Base-by-base conservation (phyloP, 2,888 invertebrate genomes). In the Artemia sinica region DNA sequence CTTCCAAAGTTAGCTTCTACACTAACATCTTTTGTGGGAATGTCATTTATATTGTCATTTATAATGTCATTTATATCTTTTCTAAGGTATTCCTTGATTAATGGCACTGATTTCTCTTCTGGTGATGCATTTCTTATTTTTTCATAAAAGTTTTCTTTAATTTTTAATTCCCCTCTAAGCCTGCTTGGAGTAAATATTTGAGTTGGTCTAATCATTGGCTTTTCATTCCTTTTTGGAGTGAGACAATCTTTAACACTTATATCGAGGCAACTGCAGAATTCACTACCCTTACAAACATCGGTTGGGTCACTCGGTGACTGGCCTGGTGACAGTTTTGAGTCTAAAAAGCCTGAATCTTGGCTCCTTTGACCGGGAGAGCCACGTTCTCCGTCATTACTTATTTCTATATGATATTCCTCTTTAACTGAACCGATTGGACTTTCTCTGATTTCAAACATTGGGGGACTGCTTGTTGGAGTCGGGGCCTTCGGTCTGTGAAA, bases 301-400 rank as follows among this genome's bases (percentile, higher is more conserved):
- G 67, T 13, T 14, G 68, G 65, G n/a, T 65, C 41, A 66, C 28
- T 66, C 52, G 49, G 66, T 18, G 48, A 48, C 13, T 14, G 14
- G n/a, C n/a, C 51, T n/a, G 50, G 66, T n/a, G 71, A 71, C 68
- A 74, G 73, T 68, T 87, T 88, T 0, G 87, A 86, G 75, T 88
- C 88, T 0, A 88, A 88, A 77, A 88, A 88, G 1, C 88, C 88
- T 0, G 88, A 88, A 77, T 88, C 88, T 77, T 87, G 86, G 75
- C 87, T 87, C 71, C 86, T 84, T 72, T 86, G 86, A 76, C 86
- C 86, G 49, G 75, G 75, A 28, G 73, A 72, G 13, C 76, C 76
- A 14, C 76, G 74, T 68, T 73, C 63, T 11, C 63, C 63, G 8
- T 8, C 14, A 58, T 9, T 28, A 58, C 28, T 28, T 58, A 28